Conservation (phyloP, 2,113 vertebrate species). For the Cavia porcellus region DNA sequence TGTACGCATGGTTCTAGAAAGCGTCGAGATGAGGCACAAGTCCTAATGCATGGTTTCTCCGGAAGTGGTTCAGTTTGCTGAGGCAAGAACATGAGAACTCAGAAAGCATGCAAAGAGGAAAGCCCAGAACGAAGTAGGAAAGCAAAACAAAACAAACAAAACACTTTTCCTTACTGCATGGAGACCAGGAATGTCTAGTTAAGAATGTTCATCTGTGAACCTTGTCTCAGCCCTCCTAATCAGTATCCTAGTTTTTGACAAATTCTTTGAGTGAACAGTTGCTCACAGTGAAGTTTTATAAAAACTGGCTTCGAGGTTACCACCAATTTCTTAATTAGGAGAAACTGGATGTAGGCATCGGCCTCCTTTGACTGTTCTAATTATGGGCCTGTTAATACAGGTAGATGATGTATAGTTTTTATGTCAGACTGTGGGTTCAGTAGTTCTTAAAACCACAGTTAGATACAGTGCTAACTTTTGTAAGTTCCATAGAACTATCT, state of each 20-base stretch:
- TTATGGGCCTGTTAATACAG: neutral
- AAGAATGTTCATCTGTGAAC: neutral
- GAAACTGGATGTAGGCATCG: neutral
- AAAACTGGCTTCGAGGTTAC: neutral
- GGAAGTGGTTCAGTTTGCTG: neutral
- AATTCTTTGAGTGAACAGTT: neutral
- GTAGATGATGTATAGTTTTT: neutral
- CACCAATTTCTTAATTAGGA: neutral
- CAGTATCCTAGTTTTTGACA: slow-evolving; percentile 3
- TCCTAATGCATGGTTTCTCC: neutral
- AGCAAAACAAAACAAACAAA: neutral
- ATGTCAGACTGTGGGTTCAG: neutral
- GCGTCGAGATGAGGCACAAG: neutral
- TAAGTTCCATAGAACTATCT: neutral
- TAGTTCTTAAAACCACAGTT: slow-evolving; percentile 8
- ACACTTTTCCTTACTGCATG: neutral
- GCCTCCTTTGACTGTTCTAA: neutral
- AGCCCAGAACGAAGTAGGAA: neutral
- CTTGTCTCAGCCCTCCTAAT: neutral
- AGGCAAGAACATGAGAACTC: neutral
- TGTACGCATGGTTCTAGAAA: neutral
- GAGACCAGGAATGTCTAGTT: neutral
- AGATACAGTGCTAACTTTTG: neutral
- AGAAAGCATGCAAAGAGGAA: neutral
- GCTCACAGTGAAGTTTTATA: neutral